phyloP scores from a whole-genome alignment of 2,113 vertebrate genomes.

The Hippoglossus stenolepis region DNA sequence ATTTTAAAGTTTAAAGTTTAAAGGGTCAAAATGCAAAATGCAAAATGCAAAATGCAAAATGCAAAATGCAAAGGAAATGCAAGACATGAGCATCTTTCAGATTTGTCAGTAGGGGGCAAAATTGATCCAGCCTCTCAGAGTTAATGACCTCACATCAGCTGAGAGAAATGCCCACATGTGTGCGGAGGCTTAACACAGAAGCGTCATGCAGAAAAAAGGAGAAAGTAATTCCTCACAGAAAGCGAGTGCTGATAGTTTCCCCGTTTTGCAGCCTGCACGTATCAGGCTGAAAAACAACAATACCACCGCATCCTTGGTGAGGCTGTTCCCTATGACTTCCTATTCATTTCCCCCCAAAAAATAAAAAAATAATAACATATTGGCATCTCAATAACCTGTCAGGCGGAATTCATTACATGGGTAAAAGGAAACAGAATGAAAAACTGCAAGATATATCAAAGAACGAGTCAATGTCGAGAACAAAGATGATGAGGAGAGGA shows the following conservation, averaged over 20 bases:
- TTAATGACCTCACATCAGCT: slow-evolving; percentile 48
- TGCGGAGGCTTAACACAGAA: slow-evolving; percentile 8
- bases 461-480: background rate
- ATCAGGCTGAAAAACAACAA: slow-evolving; percentile 1
- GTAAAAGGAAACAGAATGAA: background rate
- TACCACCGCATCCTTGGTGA: background rate
- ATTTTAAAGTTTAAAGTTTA: background rate
- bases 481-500: background rate
- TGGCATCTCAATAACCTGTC: background rate
- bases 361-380: background rate
- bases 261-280: background rate
- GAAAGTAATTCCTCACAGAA: slow-evolving; percentile 10
- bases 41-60: too few relatives aligned
- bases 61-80: slow-evolving; percentile 8
- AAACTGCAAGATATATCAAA: background rate
- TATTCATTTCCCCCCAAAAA: slow-evolving; percentile 13
- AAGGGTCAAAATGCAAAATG: background rate
- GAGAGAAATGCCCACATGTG: slow-evolving; percentile 20
- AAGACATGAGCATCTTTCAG: slow-evolving; percentile 40
- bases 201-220: background rate
- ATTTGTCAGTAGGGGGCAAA: slow-evolving; percentile 77
- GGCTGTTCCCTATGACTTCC: background rate
- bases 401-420: background rate
- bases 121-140: slow-evolving; percentile 61
- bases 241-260: background rate